Evolutionary conservation across 2,888 invertebrate genomes (phyloP), one percentile per base, ranked within the genome.

Genomic region (Parthenolecanium corni): DNA sequence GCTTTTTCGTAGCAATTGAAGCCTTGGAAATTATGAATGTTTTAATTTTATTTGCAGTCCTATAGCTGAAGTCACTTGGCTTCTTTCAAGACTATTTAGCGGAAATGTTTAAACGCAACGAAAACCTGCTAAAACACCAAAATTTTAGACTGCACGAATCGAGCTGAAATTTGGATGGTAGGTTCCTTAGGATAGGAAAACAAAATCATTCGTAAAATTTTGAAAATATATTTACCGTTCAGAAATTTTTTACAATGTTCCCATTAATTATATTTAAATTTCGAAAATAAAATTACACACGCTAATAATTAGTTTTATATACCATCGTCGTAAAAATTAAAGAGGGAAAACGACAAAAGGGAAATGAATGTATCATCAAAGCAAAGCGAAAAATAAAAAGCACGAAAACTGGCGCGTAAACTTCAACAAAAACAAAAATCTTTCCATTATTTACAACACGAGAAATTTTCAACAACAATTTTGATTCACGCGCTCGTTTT

Each of bases 161-260:
- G n/a, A n/a, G n/a, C n/a, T n/a, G n/a, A n/a, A n/a, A n/a, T n/a
- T n/a, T n/a, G n/a, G n/a, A n/a, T n/a, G n/a, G n/a, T n/a, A n/a
- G n/a, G n/a, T n/a, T n/a, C n/a, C n/a, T n/a, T n/a, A n/a, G n/a
- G n/a, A n/a, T n/a, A n/a, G n/a, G n/a, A n/a, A n/a, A n/a, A n/a
- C n/a, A n/a, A n/a, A n/a, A n/a, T n/a, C n/a, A n/a, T n/a, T n/a
- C n/a, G n/a, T n/a, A n/a, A n/a, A 31, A 47, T 46, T 61, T 61
- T 38, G 61, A 38, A 61, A 61, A 61, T 51, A 61, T 49, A 38
- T 36, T 61, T 61, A 61, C 61, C 49, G 40, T 49, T 61, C 61
- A 61, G 49, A 47, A 61, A 61, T 49, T 61, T 25, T 61, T 61
- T 61, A 61, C 61, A 61, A 40, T 51, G 47, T 49, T 49, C 61